Percentiles rank a stretch among this genome's conserved stretches.
These are phyloP conservation scores for fruit fly (Drosophila melanogaster) DNA, from an alignment of 1,140 invertebrate genomes.

Conservation along the genomic window DNA sequence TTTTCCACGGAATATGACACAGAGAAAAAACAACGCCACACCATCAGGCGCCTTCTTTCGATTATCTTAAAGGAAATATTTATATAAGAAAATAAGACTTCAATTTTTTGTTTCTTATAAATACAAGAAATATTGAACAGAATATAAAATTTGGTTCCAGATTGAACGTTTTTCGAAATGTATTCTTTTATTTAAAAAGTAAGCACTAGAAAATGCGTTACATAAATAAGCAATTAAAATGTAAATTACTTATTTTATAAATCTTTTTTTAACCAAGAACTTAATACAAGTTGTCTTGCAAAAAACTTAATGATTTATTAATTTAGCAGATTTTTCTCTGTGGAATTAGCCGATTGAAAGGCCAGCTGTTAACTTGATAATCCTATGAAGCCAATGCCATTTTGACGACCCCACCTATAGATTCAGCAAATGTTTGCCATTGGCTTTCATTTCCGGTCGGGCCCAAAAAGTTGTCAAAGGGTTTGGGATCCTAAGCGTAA, in stretches of 20 bases:
- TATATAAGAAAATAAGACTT: too few relatives aligned
- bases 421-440: conserved; percentile 38
- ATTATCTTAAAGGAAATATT: background rate
- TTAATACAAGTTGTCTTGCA: too few relatives aligned
- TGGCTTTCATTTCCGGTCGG: conserved; percentile 50
- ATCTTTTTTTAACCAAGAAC: too few relatives aligned
- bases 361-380: conserved; percentile 31
- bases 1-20: conserved; percentile 19
- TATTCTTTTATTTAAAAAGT: too few relatives aligned
- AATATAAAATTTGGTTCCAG: background rate
- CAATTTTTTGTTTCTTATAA: background rate
- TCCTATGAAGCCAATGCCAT: conserved; percentile 18
- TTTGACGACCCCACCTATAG: conserved; percentile 17
- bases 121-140: background rate
- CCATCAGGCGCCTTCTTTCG: background rate
- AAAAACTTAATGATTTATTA: background rate
- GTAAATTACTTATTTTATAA: background rate
- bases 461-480: conserved; percentile 56
- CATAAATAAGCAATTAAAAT: background rate
- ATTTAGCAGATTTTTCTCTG: background rate
- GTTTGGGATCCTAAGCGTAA: conserved; percentile 39
- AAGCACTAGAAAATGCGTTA: too few relatives aligned
- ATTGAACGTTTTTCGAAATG: too few relatives aligned
- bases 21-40: background rate
- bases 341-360: conserved; percentile 11